Conservation (phyloP, 1,140 invertebrate genomes). For the Macrobrachium rosenbergii region DNA sequence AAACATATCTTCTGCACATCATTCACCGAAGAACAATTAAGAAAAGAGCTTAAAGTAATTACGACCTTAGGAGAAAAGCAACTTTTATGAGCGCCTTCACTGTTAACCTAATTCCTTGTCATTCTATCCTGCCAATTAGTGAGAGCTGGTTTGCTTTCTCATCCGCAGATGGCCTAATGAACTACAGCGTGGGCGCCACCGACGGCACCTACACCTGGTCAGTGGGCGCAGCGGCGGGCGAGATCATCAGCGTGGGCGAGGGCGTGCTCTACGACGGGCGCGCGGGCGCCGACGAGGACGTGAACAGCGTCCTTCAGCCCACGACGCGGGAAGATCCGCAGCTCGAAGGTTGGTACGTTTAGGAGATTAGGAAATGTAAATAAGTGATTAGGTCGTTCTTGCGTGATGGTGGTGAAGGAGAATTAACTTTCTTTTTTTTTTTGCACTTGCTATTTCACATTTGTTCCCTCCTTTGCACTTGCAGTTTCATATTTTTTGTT, state of each 20-base stretch:
- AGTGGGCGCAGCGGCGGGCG: conserved; percentile 38
- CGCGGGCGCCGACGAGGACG: conserved; percentile 18
- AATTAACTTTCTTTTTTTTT: no score
- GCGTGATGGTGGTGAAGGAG: no score
- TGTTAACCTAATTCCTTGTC: not conserved
- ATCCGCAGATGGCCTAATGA: conserved; percentile 41
- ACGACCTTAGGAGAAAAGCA: no score
- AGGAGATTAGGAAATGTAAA: no score
- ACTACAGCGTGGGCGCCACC: conserved; percentile 18
- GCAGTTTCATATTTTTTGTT: no score
- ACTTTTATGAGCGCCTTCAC: no score
- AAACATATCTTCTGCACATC: no score
- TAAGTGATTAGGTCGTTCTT: no score
- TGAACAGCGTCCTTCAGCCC: not conserved
- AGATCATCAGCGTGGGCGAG: conserved; percentile 35
- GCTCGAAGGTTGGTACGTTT: not conserved
- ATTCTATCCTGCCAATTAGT: not conserved
- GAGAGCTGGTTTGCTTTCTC: not conserved
- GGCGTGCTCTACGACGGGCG: conserved; percentile 46
- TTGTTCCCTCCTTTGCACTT: no score
- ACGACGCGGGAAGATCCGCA: not conserved
- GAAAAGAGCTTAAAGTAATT: no score
- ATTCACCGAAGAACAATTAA: no score
- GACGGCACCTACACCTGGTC: conserved; percentile 3
- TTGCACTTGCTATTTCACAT: no score